Base-by-base conservation (phyloP, 2,888 invertebrate genomes). In the Drosophila mettleri region DNA sequence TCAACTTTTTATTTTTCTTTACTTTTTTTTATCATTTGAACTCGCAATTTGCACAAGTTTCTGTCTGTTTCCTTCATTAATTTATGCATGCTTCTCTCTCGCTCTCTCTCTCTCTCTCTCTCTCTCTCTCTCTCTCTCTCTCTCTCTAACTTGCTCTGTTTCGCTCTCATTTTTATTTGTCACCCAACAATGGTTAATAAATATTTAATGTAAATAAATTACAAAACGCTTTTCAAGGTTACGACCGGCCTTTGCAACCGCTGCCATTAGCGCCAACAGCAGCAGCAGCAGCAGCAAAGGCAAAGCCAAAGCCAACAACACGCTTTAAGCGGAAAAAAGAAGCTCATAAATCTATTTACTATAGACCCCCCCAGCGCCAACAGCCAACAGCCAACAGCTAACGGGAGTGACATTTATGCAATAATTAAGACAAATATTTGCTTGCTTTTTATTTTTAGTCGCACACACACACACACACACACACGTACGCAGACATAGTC, bases 131-230 rank as follows among this genome's bases (percentile, higher is more conserved):
- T 4, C n/a, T 22, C 45, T n/a, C 2, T 14, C n/a, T n/a, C n/a
- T n/a, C n/a, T n/a, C n/a, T n/a, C n/a, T 12, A 24, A 31, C 61
- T 39, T 39, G 20, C 10, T 2, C 12, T 8, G 0, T 39, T 33
- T 29, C 24, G 22, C 24, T 24, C 49, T 12, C 65, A 48, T 70
- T 75, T 79, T 86, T 79, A 63, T 80, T 75, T 80, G 81, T 84
- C 87, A 24, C 64, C 63, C 63, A 71, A 76, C 83, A 86, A 82
- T 85, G 72, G 74, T 83, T 68, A 69, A 64, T 84, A 75, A 84
- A 84, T 84, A 78, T 74, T 84, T 84, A 78, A 84, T 88, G 87
- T 43, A 84, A 84, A 88, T 84, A 84, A 84, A 88, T 86, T 86
- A 78, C 73, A 70, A 84, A 88, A 78, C 68, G 69, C 70, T 86